Evolutionary conservation across 2,113 vertebrate genomes (phyloP).

Genomic region (Psittacara wagleri): DNA sequence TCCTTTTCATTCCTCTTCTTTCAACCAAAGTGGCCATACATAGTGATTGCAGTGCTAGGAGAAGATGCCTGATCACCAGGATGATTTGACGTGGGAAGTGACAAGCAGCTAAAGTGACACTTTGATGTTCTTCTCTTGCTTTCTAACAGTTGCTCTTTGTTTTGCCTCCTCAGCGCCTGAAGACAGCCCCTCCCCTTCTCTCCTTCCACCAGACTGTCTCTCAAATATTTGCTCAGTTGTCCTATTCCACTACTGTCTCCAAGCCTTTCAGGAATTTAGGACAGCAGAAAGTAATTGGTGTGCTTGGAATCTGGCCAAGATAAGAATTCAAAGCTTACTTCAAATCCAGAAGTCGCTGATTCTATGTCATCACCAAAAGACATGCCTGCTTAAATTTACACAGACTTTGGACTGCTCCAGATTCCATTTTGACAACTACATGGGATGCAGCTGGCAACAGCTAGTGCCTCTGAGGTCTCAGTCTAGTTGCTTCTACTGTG

Average conservation of each 20-base stretch:
- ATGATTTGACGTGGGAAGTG: not conserved
- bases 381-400: not conserved
- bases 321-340: not conserved
- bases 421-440: slow-evolving; percentile 15
- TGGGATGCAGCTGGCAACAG: slow-evolving; percentile 19
- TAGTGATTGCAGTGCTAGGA: not conserved
- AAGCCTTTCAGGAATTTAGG: slow-evolving; percentile 1
- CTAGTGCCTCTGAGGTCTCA: not conserved
- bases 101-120: not conserved
- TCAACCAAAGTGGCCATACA: not conserved
- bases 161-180: not conserved
- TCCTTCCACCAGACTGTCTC: not conserved
- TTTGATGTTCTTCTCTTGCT: not conserved
- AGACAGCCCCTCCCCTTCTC: not conserved
- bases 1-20: not conserved
- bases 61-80: not conserved
- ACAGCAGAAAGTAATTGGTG: not conserved
- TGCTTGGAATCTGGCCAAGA: not conserved
- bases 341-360: not conserved
- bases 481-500: not conserved
- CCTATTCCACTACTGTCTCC: not conserved
- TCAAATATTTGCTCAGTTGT: slow-evolving; percentile 32
- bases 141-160: not conserved
- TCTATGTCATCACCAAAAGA: not conserved
- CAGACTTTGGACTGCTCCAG: not conserved